Evolutionary conservation across 2,797 vertebrate species (phyloP).

Genomic region (Lycodopsis pacificus): DNA sequence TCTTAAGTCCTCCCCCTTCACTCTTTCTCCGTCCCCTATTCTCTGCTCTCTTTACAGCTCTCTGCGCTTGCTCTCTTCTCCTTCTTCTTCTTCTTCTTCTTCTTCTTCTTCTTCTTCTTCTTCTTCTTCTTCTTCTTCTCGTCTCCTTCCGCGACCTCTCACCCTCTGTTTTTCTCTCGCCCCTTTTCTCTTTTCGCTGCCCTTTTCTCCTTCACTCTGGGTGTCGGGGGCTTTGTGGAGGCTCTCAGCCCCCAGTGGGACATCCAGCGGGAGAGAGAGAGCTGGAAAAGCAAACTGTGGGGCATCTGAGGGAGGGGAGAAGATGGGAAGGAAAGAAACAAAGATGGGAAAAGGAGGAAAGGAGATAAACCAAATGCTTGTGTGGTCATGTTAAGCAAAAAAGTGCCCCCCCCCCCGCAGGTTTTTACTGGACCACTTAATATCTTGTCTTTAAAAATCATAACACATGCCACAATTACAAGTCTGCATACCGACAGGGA

Average conservation of each 20-base stretch:
- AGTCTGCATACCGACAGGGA: too few relatives aligned
- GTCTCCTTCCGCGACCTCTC: conserved; percentile 68
- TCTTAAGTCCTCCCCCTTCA: conserved; percentile 56
- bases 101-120: conserved; percentile 49
- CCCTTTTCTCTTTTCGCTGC: conserved; percentile 65
- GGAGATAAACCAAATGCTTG: conserved; percentile 6
- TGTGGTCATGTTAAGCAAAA: background rate
- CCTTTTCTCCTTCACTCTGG: conserved; percentile 70
- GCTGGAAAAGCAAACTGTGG: conserved; percentile 69
- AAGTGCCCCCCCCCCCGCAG: background rate
- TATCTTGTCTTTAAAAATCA: background rate
- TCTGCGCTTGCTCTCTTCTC: conserved; percentile 50
- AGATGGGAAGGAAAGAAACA: conserved; percentile 16
- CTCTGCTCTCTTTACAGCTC: conserved; percentile 57
- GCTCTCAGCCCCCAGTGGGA: conserved; percentile 69
- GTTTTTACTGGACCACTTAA: background rate
- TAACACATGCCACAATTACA: too few relatives aligned
- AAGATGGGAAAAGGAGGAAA: conserved; percentile 10
- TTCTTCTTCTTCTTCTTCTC: conserved; percentile 51
- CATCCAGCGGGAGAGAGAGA: conserved; percentile 62
- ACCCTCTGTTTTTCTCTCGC: conserved; percentile 72
- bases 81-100: conserved; percentile 47
- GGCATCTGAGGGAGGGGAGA: conserved; percentile 44
- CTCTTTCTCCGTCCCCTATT: conserved; percentile 64
- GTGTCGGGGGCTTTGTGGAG: conserved; percentile 75